Base-by-base conservation (phyloP, 1,140 invertebrate genomes). In the Drosophila kepulauana region DNA sequence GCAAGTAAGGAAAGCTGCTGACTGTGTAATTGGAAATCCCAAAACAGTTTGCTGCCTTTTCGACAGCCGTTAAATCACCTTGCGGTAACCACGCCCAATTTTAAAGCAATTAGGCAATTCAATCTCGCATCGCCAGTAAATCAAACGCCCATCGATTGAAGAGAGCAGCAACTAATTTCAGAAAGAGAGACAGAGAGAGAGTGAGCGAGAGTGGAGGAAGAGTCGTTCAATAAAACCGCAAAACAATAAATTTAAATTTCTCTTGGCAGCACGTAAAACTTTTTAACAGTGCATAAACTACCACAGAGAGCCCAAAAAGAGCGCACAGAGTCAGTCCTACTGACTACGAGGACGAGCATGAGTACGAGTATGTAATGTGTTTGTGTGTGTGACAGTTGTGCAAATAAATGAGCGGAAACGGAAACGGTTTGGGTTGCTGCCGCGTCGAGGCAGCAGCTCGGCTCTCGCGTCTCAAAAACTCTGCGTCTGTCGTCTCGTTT, bases 241-340 rank as follows among this genome's bases (percentile, higher is more conserved):
- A 73, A 88, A 89, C 84, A 88, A 88, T 88, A 88, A 88, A 88
- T 88, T 88, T 89, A 87, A 88, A 89, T 88, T 89, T 81, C 78
- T 78, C 74, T 68, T 75, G 77, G 58, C 64, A 72, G 49, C 64
- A 82, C 72, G 46, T 58, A 59, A 78, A 89, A 89, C 72, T 88
- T 88, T 87, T 88, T 78, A 89, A 78, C 85, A 75, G 63, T 75
- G 80, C 63, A 62, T 68, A 70, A 88, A 89, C 77, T 78, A 81
- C 74, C 74, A 25, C 20, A 25, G 20, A 25, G 20, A 87, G 41
- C 49, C 49, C 13, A 54, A 59, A 43, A 58, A 66, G 61, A 65
- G 51, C 20, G 16, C 15, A n/a, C 41, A 35, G 43, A 25, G 20
- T 25, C 20, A 69, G 13, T 13, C 13, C 70, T 28, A 46, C 13